Conservation (phyloP, 2,797 vertebrate genomes). For the Sparidentex hasta region DNA sequence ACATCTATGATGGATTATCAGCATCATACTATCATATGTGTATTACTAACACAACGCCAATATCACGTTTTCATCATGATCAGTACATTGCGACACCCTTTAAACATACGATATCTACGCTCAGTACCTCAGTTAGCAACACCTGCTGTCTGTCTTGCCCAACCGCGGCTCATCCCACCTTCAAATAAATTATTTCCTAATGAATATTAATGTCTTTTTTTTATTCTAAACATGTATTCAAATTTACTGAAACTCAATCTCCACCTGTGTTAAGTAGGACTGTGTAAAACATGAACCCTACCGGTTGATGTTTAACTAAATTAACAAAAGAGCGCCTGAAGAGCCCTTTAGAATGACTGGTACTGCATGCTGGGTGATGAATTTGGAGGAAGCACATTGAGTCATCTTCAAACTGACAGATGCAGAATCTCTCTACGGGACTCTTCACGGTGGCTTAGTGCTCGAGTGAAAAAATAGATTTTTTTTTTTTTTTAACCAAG, state of each 20-base stretch:
- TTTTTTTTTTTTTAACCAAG: slow-evolving; percentile 52
- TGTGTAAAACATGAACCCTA: slow-evolving; percentile 74
- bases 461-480: slow-evolving; percentile 70
- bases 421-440: slow-evolving; percentile 69
- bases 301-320: slow-evolving; percentile 80
- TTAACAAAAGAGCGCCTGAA: slow-evolving; percentile 82
- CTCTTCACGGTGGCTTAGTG: slow-evolving; percentile 69
- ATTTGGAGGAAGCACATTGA: slow-evolving; percentile 71
- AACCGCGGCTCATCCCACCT: slow-evolving; percentile 51
- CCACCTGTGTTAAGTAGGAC: slow-evolving; percentile 70
- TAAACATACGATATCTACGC: not conserved
- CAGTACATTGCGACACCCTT: too few species aligned
- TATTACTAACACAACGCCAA: too few species aligned
- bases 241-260: slow-evolving; percentile 71
- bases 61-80: too few species aligned
- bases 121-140: not conserved
- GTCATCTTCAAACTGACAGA: slow-evolving; percentile 74
- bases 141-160: not conserved
- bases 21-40: too few species aligned
- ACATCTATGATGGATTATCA: too few species aligned
- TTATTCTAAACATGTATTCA: slow-evolving; percentile 77
- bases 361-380: slow-evolving; percentile 51
- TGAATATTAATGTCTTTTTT: slow-evolving; percentile 75
- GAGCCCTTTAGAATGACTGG: slow-evolving; percentile 67
- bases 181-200: slow-evolving; percentile 66